phyloP scores from a whole-genome alignment of 92 coral and sea anemone genomes.

The Umimayanthus kanabou region DNA sequence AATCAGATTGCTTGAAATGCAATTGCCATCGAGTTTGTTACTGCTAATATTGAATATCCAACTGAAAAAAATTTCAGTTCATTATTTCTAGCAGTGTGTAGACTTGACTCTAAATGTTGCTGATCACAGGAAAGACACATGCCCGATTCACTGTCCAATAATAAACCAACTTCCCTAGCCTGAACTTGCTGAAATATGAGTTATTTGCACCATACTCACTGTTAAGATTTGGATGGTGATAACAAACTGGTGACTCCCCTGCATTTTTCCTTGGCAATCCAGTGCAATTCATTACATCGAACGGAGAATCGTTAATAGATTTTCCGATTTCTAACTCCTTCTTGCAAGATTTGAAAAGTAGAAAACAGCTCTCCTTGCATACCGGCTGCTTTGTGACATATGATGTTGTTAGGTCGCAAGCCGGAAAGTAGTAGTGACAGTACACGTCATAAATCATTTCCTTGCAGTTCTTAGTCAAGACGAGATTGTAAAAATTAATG shows the following conservation, averaged over 20 bases:
- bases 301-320: not conserved
- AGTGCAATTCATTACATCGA: not conserved
- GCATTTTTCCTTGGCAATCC: conserved; percentile 15
- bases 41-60: too few relatives aligned
- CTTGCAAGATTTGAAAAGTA: not conserved
- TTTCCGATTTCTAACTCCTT: not conserved
- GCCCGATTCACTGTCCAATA: too few relatives aligned
- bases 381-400: conserved; percentile 3
- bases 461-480: conserved; percentile 1
- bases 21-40: too few relatives aligned
- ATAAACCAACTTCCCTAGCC: too few relatives aligned
- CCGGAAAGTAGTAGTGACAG: conserved; percentile 20
- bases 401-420: conserved; percentile 7
- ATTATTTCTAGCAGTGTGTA: too few relatives aligned
- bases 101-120: too few relatives aligned
- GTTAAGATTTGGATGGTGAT: conserved; percentile 14
- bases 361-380: conserved; percentile 23
- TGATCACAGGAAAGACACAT: too few relatives aligned
- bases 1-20: too few relatives aligned
- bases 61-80: too few relatives aligned
- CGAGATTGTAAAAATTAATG: not conserved
- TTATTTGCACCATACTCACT: not conserved
- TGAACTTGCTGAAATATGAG: too few relatives aligned
- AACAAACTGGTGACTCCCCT: conserved; percentile 25
- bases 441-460: conserved; percentile 5